Evolutionary conservation across 2,797 vertebrate genomes (phyloP).

Genomic region (Danio aesculapii): DNA sequence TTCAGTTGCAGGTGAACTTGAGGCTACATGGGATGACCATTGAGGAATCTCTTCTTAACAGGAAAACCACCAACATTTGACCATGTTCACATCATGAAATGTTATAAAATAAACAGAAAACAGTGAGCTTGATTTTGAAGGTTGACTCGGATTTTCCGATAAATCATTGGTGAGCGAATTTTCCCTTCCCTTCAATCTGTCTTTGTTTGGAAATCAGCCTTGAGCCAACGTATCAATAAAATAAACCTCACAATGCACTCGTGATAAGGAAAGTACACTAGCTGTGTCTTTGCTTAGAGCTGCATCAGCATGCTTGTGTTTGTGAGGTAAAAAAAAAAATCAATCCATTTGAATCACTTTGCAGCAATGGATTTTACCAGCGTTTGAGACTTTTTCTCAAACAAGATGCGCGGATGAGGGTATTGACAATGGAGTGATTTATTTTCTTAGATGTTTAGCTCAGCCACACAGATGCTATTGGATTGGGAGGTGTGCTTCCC

Average conservation of each 20-base stretch:
- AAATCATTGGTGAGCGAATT: neutral
- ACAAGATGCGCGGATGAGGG: constrained; percentile 28
- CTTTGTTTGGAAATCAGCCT: constrained; percentile 17
- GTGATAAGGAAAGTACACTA: neutral
- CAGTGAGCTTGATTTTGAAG: too few relatives aligned
- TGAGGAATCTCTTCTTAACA: neutral
- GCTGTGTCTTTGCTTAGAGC: constrained; percentile 1
- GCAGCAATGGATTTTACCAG: constrained; percentile 19
- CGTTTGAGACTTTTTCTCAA: constrained; percentile 39
- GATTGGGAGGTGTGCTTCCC: constrained; percentile 42
- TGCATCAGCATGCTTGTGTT: neutral
- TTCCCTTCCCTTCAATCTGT: neutral
- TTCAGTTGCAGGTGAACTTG: neutral
- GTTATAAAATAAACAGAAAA: too few relatives aligned
- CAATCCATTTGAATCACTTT: constrained; percentile 39
- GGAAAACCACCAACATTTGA: too few relatives aligned
- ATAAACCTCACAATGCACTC: constrained; percentile 15
- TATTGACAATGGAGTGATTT: constrained; percentile 36
- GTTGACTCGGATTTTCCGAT: too few relatives aligned
- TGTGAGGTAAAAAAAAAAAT: constrained; percentile 31
- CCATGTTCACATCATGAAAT: too few relatives aligned
- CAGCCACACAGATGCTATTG: neutral
- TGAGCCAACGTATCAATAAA: constrained; percentile 3
- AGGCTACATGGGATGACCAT: neutral
- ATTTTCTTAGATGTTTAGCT: constrained; percentile 34